Evolutionary conservation across 1,140 invertebrate species (phyloP).

Genomic region (Diabrotica undecimpunctata): DNA sequence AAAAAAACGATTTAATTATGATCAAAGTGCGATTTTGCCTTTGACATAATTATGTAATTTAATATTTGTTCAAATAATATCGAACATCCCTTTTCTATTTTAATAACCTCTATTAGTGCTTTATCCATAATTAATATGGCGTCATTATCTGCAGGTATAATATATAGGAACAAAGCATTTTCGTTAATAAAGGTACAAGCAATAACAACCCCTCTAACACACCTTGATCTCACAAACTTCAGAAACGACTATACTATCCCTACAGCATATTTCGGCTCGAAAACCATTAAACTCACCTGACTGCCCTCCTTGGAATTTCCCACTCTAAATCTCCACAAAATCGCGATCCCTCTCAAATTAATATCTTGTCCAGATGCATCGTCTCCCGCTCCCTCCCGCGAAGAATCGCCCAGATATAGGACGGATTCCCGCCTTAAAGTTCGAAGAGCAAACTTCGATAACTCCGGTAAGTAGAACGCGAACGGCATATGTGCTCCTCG

Average conservation of each 20-base stretch:
- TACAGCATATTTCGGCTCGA: not conserved
- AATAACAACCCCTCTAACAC: no score
- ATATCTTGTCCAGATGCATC: constrained; percentile 18
- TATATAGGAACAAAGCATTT: no score
- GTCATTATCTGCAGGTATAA: no score
- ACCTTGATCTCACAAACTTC: not conserved
- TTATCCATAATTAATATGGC: no score
- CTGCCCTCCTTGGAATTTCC: not conserved
- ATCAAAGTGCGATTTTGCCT: no score
- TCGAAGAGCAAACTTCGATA: constrained; percentile 29
- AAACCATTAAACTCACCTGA: constrained; percentile 2
- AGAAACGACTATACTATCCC: not conserved
- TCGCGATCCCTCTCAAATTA: constrained; percentile 25
- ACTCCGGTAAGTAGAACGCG: constrained; percentile 33
- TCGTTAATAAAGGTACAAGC: no score
- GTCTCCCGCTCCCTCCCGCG: constrained; percentile 9
- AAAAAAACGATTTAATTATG: no score
- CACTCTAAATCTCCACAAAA: constrained; percentile 12
- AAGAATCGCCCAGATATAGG: not conserved
- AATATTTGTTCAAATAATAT: no score
- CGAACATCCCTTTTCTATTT: no score
- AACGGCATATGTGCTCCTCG: constrained; percentile 18
- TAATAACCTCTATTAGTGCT: no score
- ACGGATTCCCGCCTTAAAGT: not conserved
- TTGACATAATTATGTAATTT: no score